Evolutionary conservation across 2,797 vertebrate genomes (phyloP).

Genomic region (Acanthurus tractus): DNA sequence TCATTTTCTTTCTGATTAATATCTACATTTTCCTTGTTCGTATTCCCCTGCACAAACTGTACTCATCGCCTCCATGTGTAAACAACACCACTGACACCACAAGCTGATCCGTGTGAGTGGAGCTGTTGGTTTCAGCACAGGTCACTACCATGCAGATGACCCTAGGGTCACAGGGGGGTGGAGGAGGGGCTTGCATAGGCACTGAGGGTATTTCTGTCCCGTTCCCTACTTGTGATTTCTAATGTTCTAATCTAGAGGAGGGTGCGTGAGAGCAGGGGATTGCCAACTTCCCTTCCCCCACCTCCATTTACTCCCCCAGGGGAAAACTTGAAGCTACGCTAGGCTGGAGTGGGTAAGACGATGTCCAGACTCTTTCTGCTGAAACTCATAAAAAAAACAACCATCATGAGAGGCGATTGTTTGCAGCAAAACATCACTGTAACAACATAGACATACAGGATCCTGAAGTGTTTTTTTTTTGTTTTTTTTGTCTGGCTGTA

Average conservation of each 20-base stretch:
- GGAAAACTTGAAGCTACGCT: slow-evolving; percentile 56
- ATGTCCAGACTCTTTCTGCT: slow-evolving; percentile 74
- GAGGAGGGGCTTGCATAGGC: slow-evolving; percentile 49
- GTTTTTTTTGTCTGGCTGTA: slow-evolving; percentile 22
- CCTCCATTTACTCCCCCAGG: slow-evolving; percentile 24
- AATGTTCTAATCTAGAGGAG: slow-evolving; percentile 69
- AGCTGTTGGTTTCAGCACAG: slow-evolving; percentile 46
- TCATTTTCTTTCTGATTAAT: slow-evolving; percentile 43
- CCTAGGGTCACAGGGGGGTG: slow-evolving; percentile 51
- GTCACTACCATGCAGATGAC: slow-evolving; percentile 67
- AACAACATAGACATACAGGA: slow-evolving; percentile 52
- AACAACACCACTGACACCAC: slow-evolving; percentile 52
- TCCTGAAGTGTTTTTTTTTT: slow-evolving; percentile 8
- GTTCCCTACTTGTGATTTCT: slow-evolving; percentile 70
- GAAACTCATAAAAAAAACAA: slow-evolving; percentile 51
- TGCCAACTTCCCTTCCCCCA: slow-evolving; percentile 69
- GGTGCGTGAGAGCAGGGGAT: slow-evolving; percentile 72
- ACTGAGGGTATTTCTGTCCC: slow-evolving; percentile 65
- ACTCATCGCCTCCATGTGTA: slow-evolving; percentile 39
- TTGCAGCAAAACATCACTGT: slow-evolving; percentile 54
- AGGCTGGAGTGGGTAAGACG: slow-evolving; percentile 63
- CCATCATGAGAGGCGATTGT: slow-evolving; percentile 51
- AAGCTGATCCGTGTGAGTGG: slow-evolving; percentile 25
- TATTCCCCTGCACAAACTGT: slow-evolving; percentile 34
- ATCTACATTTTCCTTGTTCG: slow-evolving; percentile 5